Evolutionary conservation across 92 coral and sea anemone species (phyloP), one percentile per base, ranked within the genome.

Genomic region (Siderastrea radians): DNA sequence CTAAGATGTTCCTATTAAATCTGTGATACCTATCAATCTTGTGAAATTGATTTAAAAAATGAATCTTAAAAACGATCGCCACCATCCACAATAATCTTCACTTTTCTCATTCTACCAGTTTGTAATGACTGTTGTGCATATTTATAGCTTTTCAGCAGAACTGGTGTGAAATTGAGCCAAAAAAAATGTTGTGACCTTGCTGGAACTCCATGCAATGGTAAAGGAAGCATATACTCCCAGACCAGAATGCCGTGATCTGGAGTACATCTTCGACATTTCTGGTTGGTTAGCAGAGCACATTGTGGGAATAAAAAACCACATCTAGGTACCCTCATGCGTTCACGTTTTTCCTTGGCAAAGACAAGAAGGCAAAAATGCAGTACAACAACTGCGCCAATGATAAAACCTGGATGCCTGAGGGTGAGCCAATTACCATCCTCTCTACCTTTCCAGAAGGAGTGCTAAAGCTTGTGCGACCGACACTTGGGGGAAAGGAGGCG

Each of bases 311-410:
- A 84, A 83, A 67, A 87, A 88, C 51, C 92, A 92, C 38, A 87
- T 88, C 6, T 88, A n/a, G n/a, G n/a, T n/a, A 81, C 49, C 82
- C 77, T 1, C 91, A 88, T 15, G 75, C 82, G 0, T 79, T 83
- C 70, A 77, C 78, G 58, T 72, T 74, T 55, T 79, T 68, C 45
- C 81, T 88, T 55, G 84, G 75, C 1, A 57, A 78, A 0, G 91
- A 82, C 48, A 63, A 67, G 2, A 75, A 67, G 38, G 80, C 74
- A 0, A 73, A 77, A n/a, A 77, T 91, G 86, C 6, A 61, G 4
- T 92, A 87, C 74, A 79, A 92, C 49, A 92, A 92, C 80, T 92
- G 89, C 90, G 87, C 94, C 1, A 43, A 65, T 0, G 92, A 92
- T 16, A 52, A 78, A 14, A 13, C 17, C 10, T 87, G 89, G 94